Evolutionary conservation across 1,140 invertebrate species (phyloP).

Genomic region (Phocides pigmalion): DNA sequence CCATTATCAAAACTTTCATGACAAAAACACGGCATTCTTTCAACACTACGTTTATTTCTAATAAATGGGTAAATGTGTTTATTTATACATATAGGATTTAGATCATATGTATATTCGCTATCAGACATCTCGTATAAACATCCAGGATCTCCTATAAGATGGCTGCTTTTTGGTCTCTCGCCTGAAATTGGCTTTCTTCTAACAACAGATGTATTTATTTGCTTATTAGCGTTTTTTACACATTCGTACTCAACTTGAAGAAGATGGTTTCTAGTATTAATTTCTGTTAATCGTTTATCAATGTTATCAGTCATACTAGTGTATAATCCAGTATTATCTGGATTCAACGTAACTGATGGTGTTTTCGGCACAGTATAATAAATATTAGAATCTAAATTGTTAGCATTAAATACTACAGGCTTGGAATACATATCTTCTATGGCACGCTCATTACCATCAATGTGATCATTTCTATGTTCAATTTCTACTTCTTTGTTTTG

Average conservation of each 20-base stretch:
- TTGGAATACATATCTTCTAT: neutral
- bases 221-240: neutral
- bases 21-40: conserved; percentile 55
- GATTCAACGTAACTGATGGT: neutral
- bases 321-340: conserved; percentile 1
- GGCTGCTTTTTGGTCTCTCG: conserved; percentile 37
- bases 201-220: neutral
- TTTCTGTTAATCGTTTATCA: neutral
- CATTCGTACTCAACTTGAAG: conserved; percentile 13
- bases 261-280: no score
- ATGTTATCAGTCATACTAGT: neutral
- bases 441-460: neutral
- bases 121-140: conserved; percentile 46
- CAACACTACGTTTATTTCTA: conserved; percentile 44
- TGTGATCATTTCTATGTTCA: neutral
- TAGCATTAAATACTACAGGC: neutral
- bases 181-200: conserved; percentile 17
- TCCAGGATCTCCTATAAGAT: conserved; percentile 51
- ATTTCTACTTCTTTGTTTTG: neutral
- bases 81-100: conserved; percentile 42
- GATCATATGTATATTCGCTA: conserved; percentile 48
- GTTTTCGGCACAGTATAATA: conserved; percentile 12
- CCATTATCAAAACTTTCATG: conserved; percentile 37
- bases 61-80: conserved; percentile 51
- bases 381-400: neutral